A percentile compares a stretch with the other conserved stretches of the same genome.
Conservation (phyloP, 2,888 invertebrate species). For the Xanthorhoe spadicearia region DNA sequence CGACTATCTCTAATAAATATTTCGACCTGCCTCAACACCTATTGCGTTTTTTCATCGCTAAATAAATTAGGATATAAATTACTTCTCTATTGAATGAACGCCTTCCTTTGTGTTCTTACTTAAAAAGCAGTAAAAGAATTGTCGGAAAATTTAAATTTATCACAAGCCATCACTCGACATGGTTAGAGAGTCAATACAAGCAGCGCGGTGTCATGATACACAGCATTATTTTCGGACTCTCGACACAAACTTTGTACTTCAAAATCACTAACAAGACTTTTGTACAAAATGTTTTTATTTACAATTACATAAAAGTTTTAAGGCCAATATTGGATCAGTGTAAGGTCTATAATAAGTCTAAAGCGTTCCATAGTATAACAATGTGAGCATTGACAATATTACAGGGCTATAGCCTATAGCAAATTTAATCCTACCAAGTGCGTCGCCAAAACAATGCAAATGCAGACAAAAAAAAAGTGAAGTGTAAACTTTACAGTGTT, state of each 20-base stretch:
- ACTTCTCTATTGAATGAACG: slow-evolving; percentile 12
- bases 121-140: not conserved
- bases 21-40: slow-evolving; percentile 33
- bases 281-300: slow-evolving; percentile 49
- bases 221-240: slow-evolving; percentile 43
- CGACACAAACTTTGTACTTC: slow-evolving; percentile 76
- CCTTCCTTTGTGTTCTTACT: slow-evolving; percentile 9
- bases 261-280: slow-evolving; percentile 68
- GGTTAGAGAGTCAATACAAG: slow-evolving; percentile 11
- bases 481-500: not conserved
- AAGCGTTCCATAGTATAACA: slow-evolving; percentile 5
- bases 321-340: slow-evolving; percentile 32
- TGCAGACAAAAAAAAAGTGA: not conserved
- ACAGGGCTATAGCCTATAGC: too few species aligned
- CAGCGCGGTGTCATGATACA: slow-evolving; percentile 3
- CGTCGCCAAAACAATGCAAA: not conserved
- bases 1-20: slow-evolving; percentile 32
- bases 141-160: slow-evolving; percentile 27
- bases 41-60: slow-evolving; percentile 29
- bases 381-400: slow-evolving; percentile 3
- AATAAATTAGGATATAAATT: slow-evolving; percentile 22
- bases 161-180: slow-evolving; percentile 28
- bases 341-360: slow-evolving; percentile 15
- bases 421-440: not conserved
- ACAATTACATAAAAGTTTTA: slow-evolving; percentile 41